phyloP scores from a whole-genome alignment of 2,797 vertebrate genomes.

The Cuniculus paca region DNA sequence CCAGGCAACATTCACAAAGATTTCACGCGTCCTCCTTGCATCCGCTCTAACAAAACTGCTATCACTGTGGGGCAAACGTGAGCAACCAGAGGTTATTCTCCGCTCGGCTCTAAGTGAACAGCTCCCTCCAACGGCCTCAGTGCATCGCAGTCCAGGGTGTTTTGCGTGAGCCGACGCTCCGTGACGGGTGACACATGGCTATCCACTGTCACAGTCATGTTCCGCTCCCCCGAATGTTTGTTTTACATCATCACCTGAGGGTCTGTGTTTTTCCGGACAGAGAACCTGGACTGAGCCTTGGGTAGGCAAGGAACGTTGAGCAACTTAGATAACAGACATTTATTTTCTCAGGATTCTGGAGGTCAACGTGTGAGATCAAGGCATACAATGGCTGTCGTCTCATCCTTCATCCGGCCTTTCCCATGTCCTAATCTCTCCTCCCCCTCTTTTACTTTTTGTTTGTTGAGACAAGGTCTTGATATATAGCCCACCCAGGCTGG shows the following conservation, averaged over 20 bases:
- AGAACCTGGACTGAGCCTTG: not conserved
- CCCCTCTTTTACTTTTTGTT: not conserved
- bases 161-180: rapidly evolving
- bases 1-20: not conserved
- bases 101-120: not conserved
- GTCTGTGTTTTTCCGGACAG: not conserved
- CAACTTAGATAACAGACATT: not conserved
- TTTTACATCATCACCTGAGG: not conserved
- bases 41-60: not conserved
- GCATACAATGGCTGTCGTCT: not conserved
- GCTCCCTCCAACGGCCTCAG: not conserved
- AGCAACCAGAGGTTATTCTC: not conserved
- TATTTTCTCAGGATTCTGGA: not conserved
- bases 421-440: not conserved
- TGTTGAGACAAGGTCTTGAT: not conserved
- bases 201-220: not conserved
- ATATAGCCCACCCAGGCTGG: not conserved
- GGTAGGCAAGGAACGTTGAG: not conserved
- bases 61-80: not conserved
- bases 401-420: not conserved
- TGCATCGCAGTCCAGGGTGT: not conserved
- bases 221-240: not conserved
- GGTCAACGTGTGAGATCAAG: not conserved
- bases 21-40: not conserved
- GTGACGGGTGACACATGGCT: rapidly evolving